Base-by-base conservation (phyloP, 2,888 invertebrate genomes). In the Mesochorus sp. region DNA sequence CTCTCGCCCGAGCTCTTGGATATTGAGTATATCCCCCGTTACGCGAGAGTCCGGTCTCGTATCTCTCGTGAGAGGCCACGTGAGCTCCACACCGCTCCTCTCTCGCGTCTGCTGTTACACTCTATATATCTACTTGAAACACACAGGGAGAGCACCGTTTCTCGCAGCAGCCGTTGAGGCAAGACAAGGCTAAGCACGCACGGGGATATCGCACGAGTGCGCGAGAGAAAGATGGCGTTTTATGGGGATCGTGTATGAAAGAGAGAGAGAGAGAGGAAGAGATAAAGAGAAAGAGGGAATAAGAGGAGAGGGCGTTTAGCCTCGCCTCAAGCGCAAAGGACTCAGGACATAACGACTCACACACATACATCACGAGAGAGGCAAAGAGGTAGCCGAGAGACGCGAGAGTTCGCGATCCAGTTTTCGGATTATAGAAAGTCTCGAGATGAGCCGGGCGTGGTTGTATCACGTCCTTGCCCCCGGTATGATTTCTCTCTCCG, bases 341-440 rank as follows among this genome's bases (percentile, higher is more conserved):
- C n/a, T 62, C 61, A 44, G 19, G 28, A 44, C 21, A 19, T n/a
- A 31, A 28, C 12, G 42, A 28, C 4, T 10, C 42, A 28, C 10
- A 59, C 8, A 59, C 8, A 51, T 6, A 49, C 4, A n/a, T 64
- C 17, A 34, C 12, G 12, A 14, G 37, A 17, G 49, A 68, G 49
- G 37, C 53, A 68, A 61, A 78, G 61, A 66, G 49, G 55, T 28
- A 67, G 47, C 31, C 47, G 39, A 53, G 53, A 57, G 44, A 61
- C 55, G 73, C 31, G 61, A 81, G 82, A 82, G 80, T 79, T 73
- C 85, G 83, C 87, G 90, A 90, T 90, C 89, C 90, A 90, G 90
- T 91, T 90, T 91, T 90, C 86, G 90, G 88, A 88, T 90, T 90
- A 89, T 90, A 90, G 90, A 90, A 91, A 91, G 90, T 90, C 85